A percentile compares a stretch with the other conserved stretches of the same genome.
Evolutionary conservation across 2,888 invertebrate species (phyloP).

Genomic region (Ametastegia equiseti): DNA sequence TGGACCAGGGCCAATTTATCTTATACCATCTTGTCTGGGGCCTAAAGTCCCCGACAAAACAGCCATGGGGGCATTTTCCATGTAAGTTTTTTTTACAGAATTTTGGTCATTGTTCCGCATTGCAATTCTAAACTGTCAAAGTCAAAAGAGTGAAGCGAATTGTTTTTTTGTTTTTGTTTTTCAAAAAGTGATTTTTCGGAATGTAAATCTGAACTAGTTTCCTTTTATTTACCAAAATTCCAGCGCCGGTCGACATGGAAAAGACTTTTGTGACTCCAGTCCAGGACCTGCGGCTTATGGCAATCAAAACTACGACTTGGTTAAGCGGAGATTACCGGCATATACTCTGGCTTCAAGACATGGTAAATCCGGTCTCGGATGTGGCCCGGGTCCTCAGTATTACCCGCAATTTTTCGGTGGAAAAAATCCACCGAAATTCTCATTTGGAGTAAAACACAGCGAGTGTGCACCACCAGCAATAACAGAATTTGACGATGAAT

Average conservation of each 20-base stretch:
- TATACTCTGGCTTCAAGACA: conserved; percentile 63
- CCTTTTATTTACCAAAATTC: no score
- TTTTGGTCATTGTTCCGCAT: no score
- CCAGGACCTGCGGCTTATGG: conserved; percentile 71
- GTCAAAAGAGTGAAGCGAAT: neutral
- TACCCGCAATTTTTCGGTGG: conserved; percentile 56
- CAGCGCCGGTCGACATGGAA: conserved; percentile 58
- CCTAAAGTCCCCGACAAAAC: conserved; percentile 77
- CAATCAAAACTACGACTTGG: conserved; percentile 57
- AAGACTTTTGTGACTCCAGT: conserved; percentile 50
- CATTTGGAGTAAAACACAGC: conserved; percentile 81
- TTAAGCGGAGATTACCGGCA: conserved; percentile 66
- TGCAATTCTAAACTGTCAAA: no score
- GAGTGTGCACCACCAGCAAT: conserved; percentile 79
- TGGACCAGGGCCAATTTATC: conserved; percentile 81
- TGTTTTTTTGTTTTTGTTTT: neutral
- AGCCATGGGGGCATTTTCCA: conserved; percentile 77
- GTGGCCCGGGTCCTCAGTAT: conserved; percentile 68
- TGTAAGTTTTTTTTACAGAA: conserved; percentile 69
- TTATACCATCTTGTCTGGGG: conserved; percentile 77
- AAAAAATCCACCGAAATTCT: conserved; percentile 74
- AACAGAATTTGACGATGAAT: conserved; percentile 77
- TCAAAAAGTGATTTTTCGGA: no score
- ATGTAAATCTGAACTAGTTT: no score
- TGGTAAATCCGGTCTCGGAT: conserved; percentile 43